Conservation (phyloP, 2,888 invertebrate species). For the Pycnomerus fuliginosus region DNA sequence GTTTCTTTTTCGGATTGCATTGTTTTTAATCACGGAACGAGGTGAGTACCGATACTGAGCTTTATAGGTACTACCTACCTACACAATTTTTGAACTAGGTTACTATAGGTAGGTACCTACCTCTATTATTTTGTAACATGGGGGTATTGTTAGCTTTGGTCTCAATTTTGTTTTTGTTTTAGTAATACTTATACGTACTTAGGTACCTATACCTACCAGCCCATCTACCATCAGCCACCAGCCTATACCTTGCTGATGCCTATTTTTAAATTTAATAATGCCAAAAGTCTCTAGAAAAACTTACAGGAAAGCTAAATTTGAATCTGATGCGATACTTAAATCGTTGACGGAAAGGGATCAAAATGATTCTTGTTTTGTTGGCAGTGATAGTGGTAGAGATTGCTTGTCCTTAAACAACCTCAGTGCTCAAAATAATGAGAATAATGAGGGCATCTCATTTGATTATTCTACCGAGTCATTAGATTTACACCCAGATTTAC, state of each 20-base stretch:
- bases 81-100: background rate
- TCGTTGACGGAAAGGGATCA: background rate
- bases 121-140: too few species aligned
- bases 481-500: background rate
- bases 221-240: too few species aligned
- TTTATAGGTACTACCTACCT: background rate
- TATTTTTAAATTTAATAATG: too few species aligned
- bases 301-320: background rate
- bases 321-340: background rate
- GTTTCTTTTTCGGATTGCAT: too few species aligned
- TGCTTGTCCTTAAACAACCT: too few species aligned
- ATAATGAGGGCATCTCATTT: background rate
- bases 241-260: too few species aligned
- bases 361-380: background rate
- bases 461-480: background rate
- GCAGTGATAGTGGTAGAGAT: too few species aligned
- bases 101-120: background rate
- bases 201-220: background rate
- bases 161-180: background rate
- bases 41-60: too few species aligned
- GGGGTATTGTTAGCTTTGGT: too few species aligned
- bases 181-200: background rate
- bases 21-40: too few species aligned
- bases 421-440: background rate
- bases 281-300: background rate